These are phyloP conservation scores for Strigamia maritima DNA, from an alignment of 2,888 invertebrate genomes.

Conservation along the genomic window DNA sequence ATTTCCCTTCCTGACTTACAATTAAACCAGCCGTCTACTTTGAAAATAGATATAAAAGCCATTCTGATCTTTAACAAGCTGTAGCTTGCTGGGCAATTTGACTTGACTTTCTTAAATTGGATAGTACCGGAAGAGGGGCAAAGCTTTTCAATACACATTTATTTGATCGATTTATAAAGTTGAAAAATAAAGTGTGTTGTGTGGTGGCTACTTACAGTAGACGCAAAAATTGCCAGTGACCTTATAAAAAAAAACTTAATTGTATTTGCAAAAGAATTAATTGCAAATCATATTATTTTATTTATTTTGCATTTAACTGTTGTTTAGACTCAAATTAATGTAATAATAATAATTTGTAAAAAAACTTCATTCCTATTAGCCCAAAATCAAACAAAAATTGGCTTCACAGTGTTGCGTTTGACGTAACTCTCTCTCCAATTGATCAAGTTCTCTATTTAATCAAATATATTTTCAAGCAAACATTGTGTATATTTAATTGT, in stretches of 20 bases:
- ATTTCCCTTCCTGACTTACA: neutral
- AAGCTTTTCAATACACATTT: neutral
- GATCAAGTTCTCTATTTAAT: too few relatives aligned
- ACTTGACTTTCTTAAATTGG: conserved; percentile 17
- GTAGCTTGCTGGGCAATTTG: neutral
- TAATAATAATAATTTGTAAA: too few relatives aligned
- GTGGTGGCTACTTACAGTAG: neutral
- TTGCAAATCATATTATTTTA: too few relatives aligned
- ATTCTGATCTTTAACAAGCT: neutral
- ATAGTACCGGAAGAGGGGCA: conserved; percentile 6
- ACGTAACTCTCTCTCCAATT: too few relatives aligned
- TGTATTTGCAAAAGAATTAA: too few relatives aligned
- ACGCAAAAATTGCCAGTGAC: neutral
- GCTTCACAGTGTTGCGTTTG: too few relatives aligned
- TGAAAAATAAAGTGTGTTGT: neutral
- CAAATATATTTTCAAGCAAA: too few relatives aligned
- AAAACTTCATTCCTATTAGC: too few relatives aligned
- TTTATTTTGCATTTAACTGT: too few relatives aligned
- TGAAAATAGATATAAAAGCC: neutral
- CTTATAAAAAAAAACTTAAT: neutral
- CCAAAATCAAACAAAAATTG: too few relatives aligned
- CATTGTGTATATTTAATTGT: too few relatives aligned
- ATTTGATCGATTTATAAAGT: neutral
- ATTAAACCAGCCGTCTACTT: neutral
- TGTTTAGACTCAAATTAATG: too few relatives aligned